Conservation (phyloP, 2,113 vertebrate species). For the Tapirus terrestris region DNA sequence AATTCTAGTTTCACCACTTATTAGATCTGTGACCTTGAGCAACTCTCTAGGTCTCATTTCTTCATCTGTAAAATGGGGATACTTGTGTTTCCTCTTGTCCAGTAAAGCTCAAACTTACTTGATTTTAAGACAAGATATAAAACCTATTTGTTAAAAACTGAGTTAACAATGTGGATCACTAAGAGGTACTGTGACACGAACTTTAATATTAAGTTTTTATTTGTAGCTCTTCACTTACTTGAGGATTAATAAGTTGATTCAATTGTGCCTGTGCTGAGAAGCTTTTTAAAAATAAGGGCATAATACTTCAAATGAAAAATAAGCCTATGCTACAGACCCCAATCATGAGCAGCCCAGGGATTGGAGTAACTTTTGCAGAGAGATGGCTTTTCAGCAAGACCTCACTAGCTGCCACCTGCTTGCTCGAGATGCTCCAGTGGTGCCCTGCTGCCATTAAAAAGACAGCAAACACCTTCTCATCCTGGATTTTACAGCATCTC, state of each 20-base stretch:
- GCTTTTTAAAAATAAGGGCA: neutral
- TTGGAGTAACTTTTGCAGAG: neutral
- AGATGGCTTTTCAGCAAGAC: neutral
- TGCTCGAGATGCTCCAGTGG: neutral
- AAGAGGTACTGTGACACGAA: neutral
- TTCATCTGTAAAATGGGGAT: neutral
- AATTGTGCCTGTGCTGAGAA: neutral
- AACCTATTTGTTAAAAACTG: neutral
- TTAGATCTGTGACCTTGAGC: neutral
- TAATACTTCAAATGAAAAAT: neutral
- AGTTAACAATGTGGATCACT: neutral
- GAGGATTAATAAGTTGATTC: neutral
- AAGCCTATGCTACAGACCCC: neutral
- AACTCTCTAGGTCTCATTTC: neutral
- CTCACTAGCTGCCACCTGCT: neutral
- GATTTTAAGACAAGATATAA: neutral
- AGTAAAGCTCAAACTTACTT: neutral
- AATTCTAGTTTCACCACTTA: conserved; percentile 5
- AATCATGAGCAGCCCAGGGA: neutral
- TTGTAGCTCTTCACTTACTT: neutral
- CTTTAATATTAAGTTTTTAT: neutral
- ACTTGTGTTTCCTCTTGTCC: neutral
- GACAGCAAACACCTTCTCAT: neutral
- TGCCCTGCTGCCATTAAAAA: neutral
- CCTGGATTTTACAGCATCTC: neutral